Evolutionary conservation across 2,113 vertebrate species (phyloP), one percentile per base, ranked within the genome.

Genomic region (Glareola pratincola): DNA sequence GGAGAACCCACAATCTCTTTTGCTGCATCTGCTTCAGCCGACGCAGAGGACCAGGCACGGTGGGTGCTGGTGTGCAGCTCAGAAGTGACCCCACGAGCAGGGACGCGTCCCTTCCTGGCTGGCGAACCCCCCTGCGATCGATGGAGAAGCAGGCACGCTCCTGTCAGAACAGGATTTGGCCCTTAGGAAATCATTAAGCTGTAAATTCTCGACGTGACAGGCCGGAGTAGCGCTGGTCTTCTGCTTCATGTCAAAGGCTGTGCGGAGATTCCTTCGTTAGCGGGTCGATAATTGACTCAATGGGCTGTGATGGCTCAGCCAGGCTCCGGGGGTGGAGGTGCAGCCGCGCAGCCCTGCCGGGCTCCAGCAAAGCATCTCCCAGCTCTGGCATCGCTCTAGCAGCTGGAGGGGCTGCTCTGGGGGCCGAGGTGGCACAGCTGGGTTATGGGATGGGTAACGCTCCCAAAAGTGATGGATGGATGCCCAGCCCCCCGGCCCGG

Each of bases 371-470:
- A 51, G 66, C 34, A 12, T 27, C 29, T 20, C 47, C 48, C 3
- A 51, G 48, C 56, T 23, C 19, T 3, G 37, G 80, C 13, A 1
- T 12, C 2, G 0, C 68, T 45, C 4, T 14, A 6, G 82, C 85
- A 56, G 63, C 67, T 68, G 53, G 3, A 26, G 43, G 26, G 51
- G 47, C 22, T 0, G 6, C 21, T 39, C 36, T 6, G 81, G 79
- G 76, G 45, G 20, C 60, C 13, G 10, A 14, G 57, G 21, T 14
- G 12, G 50, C 71, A 16, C 72, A 64, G 45, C 62, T 60, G 89
- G 66, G 3, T 34, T 0, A 1, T 66, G 63, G 60, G 54, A 2
- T 0, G 12, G 39, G 59, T 9, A 6, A 5, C 0, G 0, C 5
- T 37, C 22, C 79, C 69, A 29, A 17, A 62, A 32, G 45, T 0